Evolutionary conservation across 2,113 vertebrate genomes (phyloP), one percentile per base, ranked within the genome.

Genomic region (Mormoops blainvillei): DNA sequence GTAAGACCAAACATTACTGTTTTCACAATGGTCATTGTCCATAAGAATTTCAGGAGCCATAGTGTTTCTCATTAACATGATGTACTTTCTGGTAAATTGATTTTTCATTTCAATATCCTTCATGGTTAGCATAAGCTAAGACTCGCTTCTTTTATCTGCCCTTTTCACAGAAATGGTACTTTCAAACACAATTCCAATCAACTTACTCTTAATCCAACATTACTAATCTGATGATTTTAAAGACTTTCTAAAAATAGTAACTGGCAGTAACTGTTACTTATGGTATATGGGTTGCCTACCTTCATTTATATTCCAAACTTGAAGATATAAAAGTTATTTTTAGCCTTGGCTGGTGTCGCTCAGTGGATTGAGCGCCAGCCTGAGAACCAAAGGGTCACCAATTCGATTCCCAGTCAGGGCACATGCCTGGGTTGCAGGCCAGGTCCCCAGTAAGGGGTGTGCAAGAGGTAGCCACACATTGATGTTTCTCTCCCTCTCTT

Each of bases 151-250:
- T 97, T 96, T 98, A 97, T 97, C 97, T 98, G 87, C 97, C 93
- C 98, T 98, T 98, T 95, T 85, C 98, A 45, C 81, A 96, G 94
- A 68, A 94, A 91, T 73, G 95, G 96, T 96, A 98, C 98, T 99
- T 99, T 99, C 98, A 99, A 99, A 99, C 98, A 98, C 95, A 97
- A 98, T 98, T 97, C 74, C 10, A 31, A n/a, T 85, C 36, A 36
- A 54, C 91, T 36, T 65, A 87, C 50, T 38, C 61, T 84, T 48
- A 94, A 38, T 68, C 22, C 1, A 45, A 12, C 3, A 12, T 73
- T 33, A 87, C 15, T 74, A 48, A 86, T 71, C 5, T 36, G 14
- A 45, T 95, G 24, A 77, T 71, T 82, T 95, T 58, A 87, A 90
- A 87, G 24, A 50, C 3, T 58, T 92, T 68, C 48, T 92, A 87